Evolutionary conservation across 2,888 invertebrate genomes (phyloP).

Genomic region (Euplexia lucipara): DNA sequence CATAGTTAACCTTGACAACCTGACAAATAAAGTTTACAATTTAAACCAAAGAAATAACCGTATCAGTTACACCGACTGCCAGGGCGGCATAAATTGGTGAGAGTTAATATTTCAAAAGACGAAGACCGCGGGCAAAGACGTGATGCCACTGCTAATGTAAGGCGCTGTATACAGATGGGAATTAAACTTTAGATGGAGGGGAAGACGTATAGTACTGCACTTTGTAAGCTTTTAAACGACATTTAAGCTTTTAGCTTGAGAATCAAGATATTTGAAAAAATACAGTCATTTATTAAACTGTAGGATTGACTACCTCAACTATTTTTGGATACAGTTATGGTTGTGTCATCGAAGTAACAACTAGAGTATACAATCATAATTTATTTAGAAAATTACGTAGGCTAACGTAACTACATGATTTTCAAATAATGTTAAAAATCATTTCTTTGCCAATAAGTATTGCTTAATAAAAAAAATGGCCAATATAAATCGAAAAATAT

Average conservation of each 20-base stretch:
- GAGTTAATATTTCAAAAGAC: constrained; percentile 69
- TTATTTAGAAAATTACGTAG: too few species aligned
- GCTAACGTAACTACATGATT: too few species aligned
- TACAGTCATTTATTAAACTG: background rate
- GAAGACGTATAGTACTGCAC: constrained; percentile 33
- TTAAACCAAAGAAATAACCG: constrained; percentile 51
- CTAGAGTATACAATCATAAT: too few species aligned
- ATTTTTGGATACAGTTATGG: background rate
- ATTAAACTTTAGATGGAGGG: constrained; percentile 45
- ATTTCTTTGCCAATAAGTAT: too few species aligned
- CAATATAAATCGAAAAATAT: too few species aligned
- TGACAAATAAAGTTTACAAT: constrained; percentile 45
- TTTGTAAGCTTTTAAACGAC: constrained; percentile 50
- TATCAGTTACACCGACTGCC: constrained; percentile 56
- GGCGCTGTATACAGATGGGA: constrained; percentile 54
- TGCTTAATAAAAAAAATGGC: too few species aligned
- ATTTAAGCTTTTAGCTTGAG: constrained; percentile 19
- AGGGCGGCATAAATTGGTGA: constrained; percentile 59
- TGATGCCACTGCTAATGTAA: constrained; percentile 58
- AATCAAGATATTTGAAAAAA: constrained; percentile 20
- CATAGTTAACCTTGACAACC: constrained; percentile 20
- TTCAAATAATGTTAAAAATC: too few species aligned
- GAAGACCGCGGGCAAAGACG: constrained; percentile 60
- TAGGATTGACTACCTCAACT: background rate
- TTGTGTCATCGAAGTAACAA: too few species aligned